Percentiles rank a stretch among this genome's conserved stretches.
These are phyloP conservation scores for Hipparchia sbordonii DNA, from an alignment of 2,888 invertebrate genomes.

Conservation along the genomic window DNA sequence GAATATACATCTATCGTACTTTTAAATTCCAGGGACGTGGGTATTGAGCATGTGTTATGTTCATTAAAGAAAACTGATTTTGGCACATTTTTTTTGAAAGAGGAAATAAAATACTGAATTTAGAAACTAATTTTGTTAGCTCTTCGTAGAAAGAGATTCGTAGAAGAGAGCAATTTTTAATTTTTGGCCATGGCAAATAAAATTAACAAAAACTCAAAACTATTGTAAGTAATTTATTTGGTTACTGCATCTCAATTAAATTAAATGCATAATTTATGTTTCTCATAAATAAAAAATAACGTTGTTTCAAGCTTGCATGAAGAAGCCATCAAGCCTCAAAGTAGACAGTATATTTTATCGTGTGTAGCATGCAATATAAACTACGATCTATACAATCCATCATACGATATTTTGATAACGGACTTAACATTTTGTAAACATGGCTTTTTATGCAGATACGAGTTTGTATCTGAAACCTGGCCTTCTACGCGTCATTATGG, in stretches of 20 bases:
- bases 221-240: too few relatives aligned
- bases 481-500: neutral
- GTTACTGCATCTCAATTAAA: too few relatives aligned
- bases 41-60: too few relatives aligned
- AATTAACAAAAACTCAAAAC: too few relatives aligned
- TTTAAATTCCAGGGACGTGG: too few relatives aligned
- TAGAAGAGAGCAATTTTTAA: too few relatives aligned
- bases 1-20: neutral
- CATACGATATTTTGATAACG: neutral
- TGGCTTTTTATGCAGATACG: slow-evolving; percentile 10
- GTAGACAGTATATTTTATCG: neutral
- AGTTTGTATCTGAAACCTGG: neutral
- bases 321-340: neutral
- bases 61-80: neutral
- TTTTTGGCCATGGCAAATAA: too few relatives aligned
- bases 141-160: too few relatives aligned
- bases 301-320: neutral
- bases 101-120: too few relatives aligned
- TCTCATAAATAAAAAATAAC: too few relatives aligned
- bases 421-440: slow-evolving; percentile 8
- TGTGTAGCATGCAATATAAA: slow-evolving; percentile 1
- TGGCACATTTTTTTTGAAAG: neutral
- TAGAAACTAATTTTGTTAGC: too few relatives aligned
- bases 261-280: too few relatives aligned
- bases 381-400: neutral